Evolutionary conservation across 2,888 invertebrate species (phyloP).

Genomic region (Halictus quadricinctus): DNA sequence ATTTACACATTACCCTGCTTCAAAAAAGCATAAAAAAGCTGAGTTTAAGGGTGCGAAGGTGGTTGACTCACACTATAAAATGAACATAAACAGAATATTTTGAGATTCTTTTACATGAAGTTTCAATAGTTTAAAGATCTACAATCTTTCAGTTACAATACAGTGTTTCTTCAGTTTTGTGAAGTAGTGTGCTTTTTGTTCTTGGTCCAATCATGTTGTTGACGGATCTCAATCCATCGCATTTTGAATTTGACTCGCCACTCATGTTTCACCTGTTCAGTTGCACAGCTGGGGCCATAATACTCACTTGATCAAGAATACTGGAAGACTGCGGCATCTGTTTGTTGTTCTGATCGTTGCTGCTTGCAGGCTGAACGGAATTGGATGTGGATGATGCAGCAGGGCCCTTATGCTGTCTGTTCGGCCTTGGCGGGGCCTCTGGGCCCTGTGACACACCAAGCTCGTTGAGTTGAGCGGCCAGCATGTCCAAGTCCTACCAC

Average conservation of each 20-base stretch:
- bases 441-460: slow-evolving; percentile 91
- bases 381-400: slow-evolving; percentile 75
- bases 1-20: too few relatives aligned
- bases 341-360: slow-evolving; percentile 80
- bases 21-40: too few relatives aligned
- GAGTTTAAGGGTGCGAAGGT: too few relatives aligned
- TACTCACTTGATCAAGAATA: slow-evolving; percentile 80
- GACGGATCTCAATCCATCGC: background rate
- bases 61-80: too few relatives aligned
- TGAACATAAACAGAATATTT: too few relatives aligned
- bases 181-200: background rate
- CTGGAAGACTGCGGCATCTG: slow-evolving; percentile 80
- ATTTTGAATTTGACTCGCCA: background rate
- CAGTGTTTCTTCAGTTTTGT: background rate
- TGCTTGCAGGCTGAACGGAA: slow-evolving; percentile 74
- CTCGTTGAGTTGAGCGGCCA: slow-evolving; percentile 98
- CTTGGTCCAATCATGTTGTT: background rate
- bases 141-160: too few relatives aligned
- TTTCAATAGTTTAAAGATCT: too few relatives aligned
- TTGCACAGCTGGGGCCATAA: slow-evolving; percentile 14
- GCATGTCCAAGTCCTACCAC: slow-evolving; percentile 95
- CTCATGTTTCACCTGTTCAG: background rate
- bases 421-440: slow-evolving; percentile 87
- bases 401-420: slow-evolving; percentile 79
- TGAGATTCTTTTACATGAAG: too few relatives aligned